Percentiles rank a stretch among this genome's conserved stretches.
Evolutionary conservation across 2,888 invertebrate species (phyloP).

Genomic region (Cosmia trapezina): DNA sequence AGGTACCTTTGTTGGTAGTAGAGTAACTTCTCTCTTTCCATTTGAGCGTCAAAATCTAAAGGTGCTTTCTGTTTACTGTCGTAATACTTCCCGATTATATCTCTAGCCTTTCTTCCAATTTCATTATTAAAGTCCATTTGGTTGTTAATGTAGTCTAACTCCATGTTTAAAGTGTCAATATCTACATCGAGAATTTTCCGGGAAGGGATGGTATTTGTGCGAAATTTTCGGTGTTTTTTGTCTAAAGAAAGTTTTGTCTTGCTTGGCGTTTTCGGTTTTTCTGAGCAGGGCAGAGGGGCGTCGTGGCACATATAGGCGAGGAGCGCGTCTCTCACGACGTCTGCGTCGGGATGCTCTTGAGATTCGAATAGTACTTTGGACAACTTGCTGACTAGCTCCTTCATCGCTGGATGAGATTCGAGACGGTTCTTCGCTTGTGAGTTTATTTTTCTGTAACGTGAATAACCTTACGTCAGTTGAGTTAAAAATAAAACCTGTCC

Average conservation of each 20-base stretch:
- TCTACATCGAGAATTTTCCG: slow-evolving; percentile 82
- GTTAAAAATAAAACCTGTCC: neutral
- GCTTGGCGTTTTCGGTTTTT: slow-evolving; percentile 73
- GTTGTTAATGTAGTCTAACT: slow-evolving; percentile 85
- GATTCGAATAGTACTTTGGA: slow-evolving; percentile 92
- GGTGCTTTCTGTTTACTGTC: slow-evolving; percentile 81
- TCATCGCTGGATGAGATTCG: slow-evolving; percentile 93
- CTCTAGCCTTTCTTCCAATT: slow-evolving; percentile 84
- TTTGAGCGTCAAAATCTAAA: slow-evolving; percentile 88
- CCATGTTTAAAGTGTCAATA: slow-evolving; percentile 85
- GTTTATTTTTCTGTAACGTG: slow-evolving; percentile 87
- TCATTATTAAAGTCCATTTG: slow-evolving; percentile 86
- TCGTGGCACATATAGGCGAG: slow-evolving; percentile 96
- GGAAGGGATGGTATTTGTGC: slow-evolving; percentile 64
- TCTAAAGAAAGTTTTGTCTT: slow-evolving; percentile 67
- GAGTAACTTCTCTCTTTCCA: slow-evolving; percentile 87
- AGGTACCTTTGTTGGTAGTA: slow-evolving; percentile 87
- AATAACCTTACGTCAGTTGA: neutral
- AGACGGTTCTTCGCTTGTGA: slow-evolving; percentile 92
- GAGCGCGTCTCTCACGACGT: slow-evolving; percentile 94
- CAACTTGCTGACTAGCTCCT: slow-evolving; percentile 92
- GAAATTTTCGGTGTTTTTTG: slow-evolving; percentile 72
- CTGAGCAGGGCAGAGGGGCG: slow-evolving; percentile 94
- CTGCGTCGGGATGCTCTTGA: slow-evolving; percentile 92
- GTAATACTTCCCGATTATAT: slow-evolving; percentile 84